A percentile compares a stretch with the other conserved stretches of the same genome.
phyloP scores from a whole-genome alignment of 2,888 invertebrate species.

The Cosmopolites sordidus region DNA sequence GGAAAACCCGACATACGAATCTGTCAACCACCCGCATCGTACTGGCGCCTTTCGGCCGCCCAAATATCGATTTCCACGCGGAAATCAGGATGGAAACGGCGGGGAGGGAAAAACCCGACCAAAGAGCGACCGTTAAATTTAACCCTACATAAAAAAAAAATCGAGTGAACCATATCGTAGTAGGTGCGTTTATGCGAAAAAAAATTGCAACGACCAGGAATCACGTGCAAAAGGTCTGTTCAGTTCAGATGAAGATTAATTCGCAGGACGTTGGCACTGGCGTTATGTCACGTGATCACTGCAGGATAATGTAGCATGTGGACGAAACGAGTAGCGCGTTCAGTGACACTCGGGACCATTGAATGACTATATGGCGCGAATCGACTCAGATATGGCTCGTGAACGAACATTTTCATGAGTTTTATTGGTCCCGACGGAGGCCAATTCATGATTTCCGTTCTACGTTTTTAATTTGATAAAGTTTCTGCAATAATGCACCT shows the following conservation, averaged over 20 bases:
- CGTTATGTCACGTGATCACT: conserved; percentile 10
- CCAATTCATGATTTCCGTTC: no score
- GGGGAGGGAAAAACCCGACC: background rate
- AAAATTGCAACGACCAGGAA: no score
- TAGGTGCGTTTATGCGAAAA: no score
- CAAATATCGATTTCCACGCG: conserved; percentile 35
- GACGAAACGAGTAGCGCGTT: conserved; percentile 5
- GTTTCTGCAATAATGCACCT: no score
- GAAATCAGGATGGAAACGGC: background rate
- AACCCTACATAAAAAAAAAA: no score
- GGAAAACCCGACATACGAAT: conserved; percentile 31
- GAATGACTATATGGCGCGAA: background rate
- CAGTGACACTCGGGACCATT: conserved; percentile 5
- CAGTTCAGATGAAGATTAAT: background rate
- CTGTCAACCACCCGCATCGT: conserved; percentile 39
- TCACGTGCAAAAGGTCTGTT: background rate
- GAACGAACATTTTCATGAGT: no score
- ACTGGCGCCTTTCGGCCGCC: conserved; percentile 39
- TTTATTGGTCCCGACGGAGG: no score
- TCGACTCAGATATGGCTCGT: no score
- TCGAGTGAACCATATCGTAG: no score
- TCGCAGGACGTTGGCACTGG: conserved; percentile 7
- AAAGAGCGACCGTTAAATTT: no score
- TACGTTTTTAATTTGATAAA: no score
- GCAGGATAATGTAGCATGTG: conserved; percentile 8